Evolutionary conservation across 2,888 invertebrate species (phyloP), one percentile per base, ranked within the genome.

Genomic region (Cerastis leucographa): DNA sequence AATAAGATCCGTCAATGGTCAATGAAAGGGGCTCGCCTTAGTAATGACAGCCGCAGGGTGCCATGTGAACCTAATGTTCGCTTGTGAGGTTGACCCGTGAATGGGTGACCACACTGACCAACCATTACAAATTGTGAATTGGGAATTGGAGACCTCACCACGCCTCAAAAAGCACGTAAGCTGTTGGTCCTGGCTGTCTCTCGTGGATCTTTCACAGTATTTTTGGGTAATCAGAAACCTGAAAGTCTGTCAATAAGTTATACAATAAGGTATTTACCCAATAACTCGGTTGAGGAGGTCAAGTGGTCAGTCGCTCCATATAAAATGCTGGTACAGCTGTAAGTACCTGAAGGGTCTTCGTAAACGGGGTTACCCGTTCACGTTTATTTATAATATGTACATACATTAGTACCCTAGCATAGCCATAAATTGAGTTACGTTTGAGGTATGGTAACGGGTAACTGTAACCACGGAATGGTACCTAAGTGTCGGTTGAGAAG

Each of bases 391-490:
- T 42, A 42, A 66, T 51, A 17, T 51, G 25, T 25, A 69, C 40
- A 29, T 40, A 54, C 54, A 35, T 12, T 51, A 7, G 19, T 67
- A 67, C 19, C 44, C 62, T 25, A 11, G 17, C 12, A 17, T 29
- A 42, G 17, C 14, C 29, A 65, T 64, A 49, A 56, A 64, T 64
- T 11, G n/a, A n/a, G 49, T 59, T 17, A 14, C 22, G 22, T 49
- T 49, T 35, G 56, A 49, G 80, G 22, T 44, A 67, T 25, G 3
- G 25, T n/a, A 71, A 51, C 59, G 62, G 51, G 17, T n/a, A n/a
- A 17, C 56, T 19, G n/a, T 54, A 65, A 81, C 51, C 66, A 75
- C 42, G 25, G 46, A 64, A 62, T 59, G 62, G 14, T 40, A 49
- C 42, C 54, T 25, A 19, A 61, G 49, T 51, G 29, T 12, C 62